Evolutionary conservation across 2,113 vertebrate genomes (phyloP), one percentile per base, ranked within the genome.

Genomic region (Tiliqua scincoides): DNA sequence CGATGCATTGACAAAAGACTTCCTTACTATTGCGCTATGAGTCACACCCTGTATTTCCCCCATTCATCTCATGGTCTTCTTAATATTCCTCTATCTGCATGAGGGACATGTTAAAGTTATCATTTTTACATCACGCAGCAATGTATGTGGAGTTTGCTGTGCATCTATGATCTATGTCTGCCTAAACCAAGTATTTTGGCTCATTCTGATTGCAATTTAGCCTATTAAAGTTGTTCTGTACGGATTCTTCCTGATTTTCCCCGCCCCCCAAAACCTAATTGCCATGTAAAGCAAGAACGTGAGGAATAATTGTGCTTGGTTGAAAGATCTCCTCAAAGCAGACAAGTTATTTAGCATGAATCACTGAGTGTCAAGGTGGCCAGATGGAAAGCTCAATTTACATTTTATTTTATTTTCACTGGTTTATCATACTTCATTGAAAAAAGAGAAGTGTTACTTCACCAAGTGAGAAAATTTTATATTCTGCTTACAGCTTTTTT

Each of bases 371-470:
- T 92, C 91, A 95, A 75, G 62, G 79, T 91, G 82, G 84, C 90
- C 95, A 96, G 92, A 95, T 96, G 94, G 93, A 91, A 94, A 95
- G 87, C 88, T 92, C 79, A 91, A 94, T 95, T 95, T 95, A 91
- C 91, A 95, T 96, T 94, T 94, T 91, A 93, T 95, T 95, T 94
- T 93, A 92, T 88, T 94, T 93, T 93, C 86, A 94, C 91, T 93
- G 93, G 91, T 94, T 92, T 94, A 94, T 95, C 95, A 96, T 93
- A 86, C 90, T 95, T 84, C 89, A 95, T 93, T 96, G 94, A 95
- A 91, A 93, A 62, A 96, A 94, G 88, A 95, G 91, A 95, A 68
- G 88, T 95, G 94, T 94, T 93, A 95, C 87, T 95, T 93, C 91
- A 87, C 52, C 70, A 85, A 95, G 92, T 90, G 93, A 96, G 91